Conservation (phyloP, 2,888 invertebrate genomes). For the Tachystola acroxantha region DNA sequence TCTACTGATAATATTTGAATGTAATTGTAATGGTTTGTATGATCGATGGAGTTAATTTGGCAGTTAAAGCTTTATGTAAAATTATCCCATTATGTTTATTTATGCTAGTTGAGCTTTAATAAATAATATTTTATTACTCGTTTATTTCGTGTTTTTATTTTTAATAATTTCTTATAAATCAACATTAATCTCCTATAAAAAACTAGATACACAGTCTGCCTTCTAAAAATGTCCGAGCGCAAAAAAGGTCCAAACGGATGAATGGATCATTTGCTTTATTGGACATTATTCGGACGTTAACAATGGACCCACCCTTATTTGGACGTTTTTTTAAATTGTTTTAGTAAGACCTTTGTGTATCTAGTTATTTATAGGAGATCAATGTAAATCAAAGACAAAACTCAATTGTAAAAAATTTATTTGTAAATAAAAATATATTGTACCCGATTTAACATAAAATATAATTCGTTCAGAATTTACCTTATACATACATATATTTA, state of each 20-base stretch:
- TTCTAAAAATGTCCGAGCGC: too few relatives aligned
- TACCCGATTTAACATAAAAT: constrained; percentile 54
- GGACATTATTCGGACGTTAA: too few relatives aligned
- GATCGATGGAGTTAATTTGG: constrained; percentile 19
- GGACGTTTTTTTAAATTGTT: too few relatives aligned
- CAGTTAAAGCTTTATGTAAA: constrained; percentile 28
- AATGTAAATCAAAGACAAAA: constrained; percentile 19
- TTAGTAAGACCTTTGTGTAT: too few relatives aligned
- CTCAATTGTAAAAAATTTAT: constrained; percentile 56
- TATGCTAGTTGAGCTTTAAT: constrained; percentile 67
- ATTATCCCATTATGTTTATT: constrained; percentile 41
- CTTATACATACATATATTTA: constrained; percentile 32
- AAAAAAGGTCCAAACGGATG: too few relatives aligned
- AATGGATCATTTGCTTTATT: too few relatives aligned
- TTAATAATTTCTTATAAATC: too few relatives aligned
- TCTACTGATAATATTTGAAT: constrained; percentile 1
- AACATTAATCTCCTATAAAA: too few relatives aligned
- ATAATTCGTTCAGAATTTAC: constrained; percentile 41
- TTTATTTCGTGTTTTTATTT: constrained; percentile 36
- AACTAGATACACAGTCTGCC: too few relatives aligned
- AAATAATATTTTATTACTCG: constrained; percentile 60
- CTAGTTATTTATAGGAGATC: too few relatives aligned
- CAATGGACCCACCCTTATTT: too few relatives aligned
- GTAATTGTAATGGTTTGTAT: constrained; percentile 10
- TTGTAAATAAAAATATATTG: constrained; percentile 60